phyloP scores from a whole-genome alignment of 2,797 vertebrate species.

The Synaphobranchus kaupii region DNA sequence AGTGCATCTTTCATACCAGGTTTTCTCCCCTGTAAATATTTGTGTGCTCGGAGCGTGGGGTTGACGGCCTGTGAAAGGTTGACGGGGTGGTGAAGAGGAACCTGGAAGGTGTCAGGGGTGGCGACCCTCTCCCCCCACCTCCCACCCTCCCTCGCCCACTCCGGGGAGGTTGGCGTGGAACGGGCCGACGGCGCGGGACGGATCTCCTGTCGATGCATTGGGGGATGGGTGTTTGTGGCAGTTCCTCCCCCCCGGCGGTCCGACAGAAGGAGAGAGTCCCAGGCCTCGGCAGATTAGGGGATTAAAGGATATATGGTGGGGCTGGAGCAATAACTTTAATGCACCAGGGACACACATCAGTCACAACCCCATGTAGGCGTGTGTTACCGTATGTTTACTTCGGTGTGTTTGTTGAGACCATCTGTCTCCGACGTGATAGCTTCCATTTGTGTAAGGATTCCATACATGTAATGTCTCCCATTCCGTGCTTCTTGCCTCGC shows the following conservation, averaged over 20 bases:
- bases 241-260: neutral
- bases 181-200: neutral
- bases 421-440: neutral
- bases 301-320: neutral
- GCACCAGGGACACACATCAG: neutral
- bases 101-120: neutral
- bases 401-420: neutral
- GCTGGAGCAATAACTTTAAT: conserved; percentile 7
- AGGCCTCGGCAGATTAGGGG: neutral
- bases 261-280: neutral
- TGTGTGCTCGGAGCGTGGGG: neutral
- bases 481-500: neutral
- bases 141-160: neutral
- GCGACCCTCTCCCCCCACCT: neutral
- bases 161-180: neutral
- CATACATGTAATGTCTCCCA: too few relatives aligned
- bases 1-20: neutral
- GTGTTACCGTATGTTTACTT: neutral
- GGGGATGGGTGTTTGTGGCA: neutral
- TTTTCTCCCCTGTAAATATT: neutral
- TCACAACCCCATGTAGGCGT: neutral
- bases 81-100: neutral
- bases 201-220: neutral
- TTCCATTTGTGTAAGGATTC: neutral
- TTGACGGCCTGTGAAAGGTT: neutral